Base-by-base conservation (phyloP, 1,140 invertebrate genomes). In the Bombus soroeensis region DNA sequence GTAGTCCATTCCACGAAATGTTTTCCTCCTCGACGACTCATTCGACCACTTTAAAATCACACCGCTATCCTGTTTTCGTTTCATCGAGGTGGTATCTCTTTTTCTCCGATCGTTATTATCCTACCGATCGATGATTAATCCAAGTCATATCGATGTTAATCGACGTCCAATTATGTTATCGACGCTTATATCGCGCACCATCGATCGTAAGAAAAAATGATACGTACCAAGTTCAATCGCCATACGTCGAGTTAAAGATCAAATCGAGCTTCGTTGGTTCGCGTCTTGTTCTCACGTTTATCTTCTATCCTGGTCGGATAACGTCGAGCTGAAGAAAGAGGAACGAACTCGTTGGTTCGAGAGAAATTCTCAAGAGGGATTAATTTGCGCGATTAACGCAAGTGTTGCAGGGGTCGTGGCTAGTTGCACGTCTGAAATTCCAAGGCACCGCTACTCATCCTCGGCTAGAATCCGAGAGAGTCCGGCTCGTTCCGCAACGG, bases 1-100 rank as follows among this genome's bases (percentile, higher is more conserved):
- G 68, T 88, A 39, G 83, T 73, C 62, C 83, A 64, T 62, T 75
- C 53, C 62, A 32, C 62, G 64, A 87, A 85, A 79, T 73, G 66
- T 86, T 86, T 68, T n/a, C 13, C 47, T 18, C 25, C 77, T 74
- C 73, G n/a, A 77, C 43, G 28, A 13, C 10, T 62, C 59, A 0
- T n/a, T 28, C 59, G 59, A 62, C 0, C 59, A 5, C 12, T 28
- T n/a, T 12, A n/a, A 62, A n/a, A 62, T 62, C 59, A 13, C 59
- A 1, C 10, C 13, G 47, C 47, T 28, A n/a, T n/a, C 37, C 22
- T n/a, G 12, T 68, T 66, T 59, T 68, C 39, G 47, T 28, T 70
- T 39, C 37, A 13, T 12, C 10, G 5, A 22, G 32, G 9, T 9
- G 2, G 1, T 28, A 25, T 59, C 57, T 59, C 57, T 28, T 28